phyloP scores from a whole-genome alignment of 1,140 invertebrate species.

The Gryllus bimaculatus region DNA sequence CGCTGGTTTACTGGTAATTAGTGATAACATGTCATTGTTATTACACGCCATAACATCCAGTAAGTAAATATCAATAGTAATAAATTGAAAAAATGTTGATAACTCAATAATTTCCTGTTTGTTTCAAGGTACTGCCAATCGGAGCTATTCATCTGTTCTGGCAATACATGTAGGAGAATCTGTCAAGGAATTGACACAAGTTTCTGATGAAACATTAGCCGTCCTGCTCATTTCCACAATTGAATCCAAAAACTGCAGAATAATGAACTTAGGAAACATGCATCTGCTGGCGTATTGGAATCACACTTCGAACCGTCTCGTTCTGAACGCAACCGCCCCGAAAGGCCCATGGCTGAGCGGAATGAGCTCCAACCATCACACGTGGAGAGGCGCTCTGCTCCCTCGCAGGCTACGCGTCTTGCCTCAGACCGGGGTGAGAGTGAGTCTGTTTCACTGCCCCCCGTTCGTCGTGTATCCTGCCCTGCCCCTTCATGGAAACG shows the following conservation, averaged over 20 bases:
- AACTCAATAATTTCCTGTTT: background rate
- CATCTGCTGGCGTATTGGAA: background rate
- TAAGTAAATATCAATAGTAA: background rate
- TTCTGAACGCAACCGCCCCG: background rate
- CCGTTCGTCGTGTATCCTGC: background rate
- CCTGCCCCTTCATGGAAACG: background rate
- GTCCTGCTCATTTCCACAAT: background rate
- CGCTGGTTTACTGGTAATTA: background rate
- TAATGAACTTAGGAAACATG: background rate
- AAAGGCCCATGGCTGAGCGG: background rate
- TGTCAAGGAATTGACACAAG: background rate
- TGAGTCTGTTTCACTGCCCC: background rate
- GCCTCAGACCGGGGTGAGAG: no score
- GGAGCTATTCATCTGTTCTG: background rate
- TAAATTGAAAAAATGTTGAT: background rate
- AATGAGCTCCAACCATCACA: background rate
- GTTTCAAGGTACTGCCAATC: background rate
- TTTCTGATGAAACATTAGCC: background rate
- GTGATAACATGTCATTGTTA: background rate
- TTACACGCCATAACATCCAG: background rate
- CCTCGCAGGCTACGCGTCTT: background rate
- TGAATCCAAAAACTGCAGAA: background rate
- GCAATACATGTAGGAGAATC: background rate
- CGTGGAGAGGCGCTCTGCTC: background rate
- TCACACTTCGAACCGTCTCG: accelerated